Conservation (phyloP, 2,113 vertebrate species). For the Campylorhamphus procurvoides region DNA sequence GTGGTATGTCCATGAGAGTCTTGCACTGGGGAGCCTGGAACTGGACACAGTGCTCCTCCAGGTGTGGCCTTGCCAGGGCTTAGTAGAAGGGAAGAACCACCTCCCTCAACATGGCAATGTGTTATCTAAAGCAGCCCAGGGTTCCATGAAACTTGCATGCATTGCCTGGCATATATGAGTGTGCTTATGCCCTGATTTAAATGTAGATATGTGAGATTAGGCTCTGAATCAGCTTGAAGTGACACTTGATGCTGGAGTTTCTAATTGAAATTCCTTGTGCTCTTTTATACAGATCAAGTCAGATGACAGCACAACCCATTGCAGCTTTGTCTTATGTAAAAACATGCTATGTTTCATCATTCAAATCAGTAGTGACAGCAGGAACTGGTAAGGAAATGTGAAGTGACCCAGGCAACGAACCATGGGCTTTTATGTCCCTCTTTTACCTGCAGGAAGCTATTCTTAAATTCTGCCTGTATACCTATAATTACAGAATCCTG, state of each 20-base stretch:
- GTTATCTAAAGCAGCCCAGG: not conserved
- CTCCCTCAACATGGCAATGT: fast-evolving
- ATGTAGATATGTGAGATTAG: conserved; percentile 1
- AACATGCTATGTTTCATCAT: not conserved
- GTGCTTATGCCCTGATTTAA: not conserved
- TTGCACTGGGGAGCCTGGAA: not conserved
- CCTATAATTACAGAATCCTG: not conserved
- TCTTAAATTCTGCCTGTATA: not conserved
- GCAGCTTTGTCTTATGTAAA: conserved; percentile 28
- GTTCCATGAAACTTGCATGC: fast-evolving
- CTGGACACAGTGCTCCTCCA: not conserved
- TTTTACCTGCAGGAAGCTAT: conserved; percentile 9
- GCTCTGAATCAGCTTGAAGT: conserved; percentile 45
- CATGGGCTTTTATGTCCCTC: not conserved
- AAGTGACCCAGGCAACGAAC: not conserved
- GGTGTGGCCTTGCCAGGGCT: not conserved
- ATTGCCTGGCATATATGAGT: not conserved
- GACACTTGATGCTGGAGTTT: not conserved
- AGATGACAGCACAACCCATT: conserved; percentile 5
- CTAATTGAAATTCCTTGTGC: conserved; percentile 43
- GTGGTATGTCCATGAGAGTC: not conserved
- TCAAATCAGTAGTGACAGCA: not conserved
- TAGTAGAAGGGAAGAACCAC: not conserved
- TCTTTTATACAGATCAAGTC: conserved; percentile 5
- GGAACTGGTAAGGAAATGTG: not conserved